Evolutionary conservation across 2,888 invertebrate species (phyloP), one percentile per base, ranked within the genome.

Genomic region (Meliscaeva auricollis): DNA sequence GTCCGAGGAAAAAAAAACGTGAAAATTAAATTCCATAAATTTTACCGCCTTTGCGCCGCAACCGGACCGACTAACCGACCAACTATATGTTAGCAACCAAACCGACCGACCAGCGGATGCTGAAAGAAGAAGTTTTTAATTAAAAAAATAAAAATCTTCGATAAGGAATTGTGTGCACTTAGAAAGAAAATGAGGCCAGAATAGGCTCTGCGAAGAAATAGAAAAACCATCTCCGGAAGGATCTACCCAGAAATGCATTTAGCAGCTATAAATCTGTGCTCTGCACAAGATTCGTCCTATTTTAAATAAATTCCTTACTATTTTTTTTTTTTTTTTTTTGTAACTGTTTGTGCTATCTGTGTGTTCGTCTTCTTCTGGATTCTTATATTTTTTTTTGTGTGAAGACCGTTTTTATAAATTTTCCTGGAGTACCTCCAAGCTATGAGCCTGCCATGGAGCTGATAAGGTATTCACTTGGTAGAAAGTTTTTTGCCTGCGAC

Each of bases 21-120:
- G 81, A 81, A 85, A 85, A 85, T 85, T 85, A 85, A 85, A 85
- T 85, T 85, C 85, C 76, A 85, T 85, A 85, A 81, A 81, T 85
- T 74, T 73, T 26, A 8, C 41, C 54, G n/a, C 38, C 32, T n/a
- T 2, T 7, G 7, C 35, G 20, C 13, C 41, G 20, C 50, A 15
- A 8, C 38, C 13, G 8, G 4, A 32, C 48, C 74, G 48, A 17
- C 48, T 3, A 1, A 9, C 2, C 48, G 26, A 26, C 22, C 8
- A n/a, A 3, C 38, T n/a, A n/a, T n/a, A n/a, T n/a, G n/a, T n/a
- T n/a, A n/a, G n/a, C n/a, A n/a, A n/a, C 38, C 3, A 20, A 9
- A 11, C 20, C 13, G 15, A 20, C 13, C 7, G 15, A 13, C 54
- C 22, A 44, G 54, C 81, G 66, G 48, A 72, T 85, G 85, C 32